Evolutionary conservation across 2,113 vertebrate genomes (phyloP), one percentile per base, ranked within the genome.

Genomic region (Brachionichthys hirsutus): DNA sequence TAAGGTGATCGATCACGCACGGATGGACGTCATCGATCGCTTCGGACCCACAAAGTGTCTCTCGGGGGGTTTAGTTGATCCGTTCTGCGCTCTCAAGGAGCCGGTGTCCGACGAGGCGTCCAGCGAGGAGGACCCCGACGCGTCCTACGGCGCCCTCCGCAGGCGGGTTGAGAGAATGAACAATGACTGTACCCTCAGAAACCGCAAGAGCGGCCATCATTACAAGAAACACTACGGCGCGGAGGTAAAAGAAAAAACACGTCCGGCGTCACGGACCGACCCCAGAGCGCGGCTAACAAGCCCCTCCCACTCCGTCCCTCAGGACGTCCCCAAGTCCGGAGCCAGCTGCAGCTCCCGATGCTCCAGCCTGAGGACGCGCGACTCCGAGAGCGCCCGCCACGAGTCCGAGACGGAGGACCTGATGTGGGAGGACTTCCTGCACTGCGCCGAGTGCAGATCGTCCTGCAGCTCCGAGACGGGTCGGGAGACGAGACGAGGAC

Each of bases 381-480:
- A 98, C 90, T 98, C 95, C 0, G 97, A 98, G 88, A 98, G 95
- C 72, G 87, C 94, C 0, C 92, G 96, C 20, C 97, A 95, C 0
- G 97, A 97, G 84, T 99, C 97, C 0, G 97, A 99, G 89, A 98
- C 97, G 0, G 97, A 99, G 82, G 97, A 99, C 78, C 84, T 99
- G 30, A 89, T 98, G 62, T 99, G 97, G 97, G 97, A 99, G 68
- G 97, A 99, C 76, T 93, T 99, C 66, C 86, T 99, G 55, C 96
- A 98, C 87, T 96, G 95, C 63, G 95, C 97, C 0, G 97, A 98
- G 87, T 98, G 95, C 80, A 92, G 91, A 53, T 98, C 97, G 0
- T 98, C 97, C 64, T 97, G 95, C 77, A 93, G 84, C 67, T 98
- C 95, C 24, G 96, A 98, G 89, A 97, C 95, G 2, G 87, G 87